Evolutionary conservation across 2,888 invertebrate genomes (phyloP), one percentile per base, ranked within the genome.

Genomic region (Pegoplata infirma): DNA sequence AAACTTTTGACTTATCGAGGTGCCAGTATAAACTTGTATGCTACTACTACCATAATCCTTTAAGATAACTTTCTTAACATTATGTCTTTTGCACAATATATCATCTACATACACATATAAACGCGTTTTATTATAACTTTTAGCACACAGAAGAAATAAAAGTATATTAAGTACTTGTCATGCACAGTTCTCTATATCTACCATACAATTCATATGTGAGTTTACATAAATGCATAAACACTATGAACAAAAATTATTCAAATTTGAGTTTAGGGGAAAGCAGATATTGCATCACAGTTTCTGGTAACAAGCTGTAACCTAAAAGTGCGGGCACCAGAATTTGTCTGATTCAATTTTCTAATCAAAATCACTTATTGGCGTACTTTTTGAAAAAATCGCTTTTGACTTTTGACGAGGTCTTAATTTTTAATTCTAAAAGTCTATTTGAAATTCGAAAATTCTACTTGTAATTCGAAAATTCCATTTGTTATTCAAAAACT

Each of bases 41-140:
- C 46, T 66, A 55, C 40, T 21, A 19, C 46, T 66, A 55, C 40
- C 19, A 40, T 76, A 76, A 76, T 76, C 76, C 71, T 72, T 76
- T 72, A 71, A 71, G 71, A 71, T 59, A 76, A 76, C 76, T 76
- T 76, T 76, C 76, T 71, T 72, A 76, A 55, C 28, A 67, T 66
- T 55, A 61, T 72, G 71, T 66, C 59, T 59, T 25, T 12, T 61
- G 53, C 63, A 64, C 40, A 53, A 55, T 46, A 66, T 61, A 59
- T 47, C 12, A 21, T 56, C 21, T 12, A 68, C 40, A 16, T 8
- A 14, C 19, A 36, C 5, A 67, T n/a, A 32, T 14, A 40, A 73
- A 44, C n/a, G 53, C 32, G 28, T 23, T 72, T 56, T n/a, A 40
- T 19, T 49, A 16, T 44, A 40, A 47, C 17, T 36, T 46, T 44